A percentile compares a stretch with the other conserved stretches of the same genome.
Evolutionary conservation across 1,140 invertebrate genomes (phyloP).

Genomic region (Sitophilus oryzae): DNA sequence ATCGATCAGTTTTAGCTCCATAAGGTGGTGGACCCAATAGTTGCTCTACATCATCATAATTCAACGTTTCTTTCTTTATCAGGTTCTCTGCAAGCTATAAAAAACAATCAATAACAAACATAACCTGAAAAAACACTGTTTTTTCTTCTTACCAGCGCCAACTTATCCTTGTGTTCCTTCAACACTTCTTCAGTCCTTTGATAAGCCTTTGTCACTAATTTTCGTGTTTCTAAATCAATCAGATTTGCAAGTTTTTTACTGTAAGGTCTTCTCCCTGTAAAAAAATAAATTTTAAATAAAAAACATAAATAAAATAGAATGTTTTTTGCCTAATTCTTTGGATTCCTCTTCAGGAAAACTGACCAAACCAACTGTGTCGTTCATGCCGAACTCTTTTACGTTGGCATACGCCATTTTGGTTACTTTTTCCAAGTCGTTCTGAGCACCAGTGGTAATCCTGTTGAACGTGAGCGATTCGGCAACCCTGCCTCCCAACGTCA

Average conservation of each 20-base stretch:
- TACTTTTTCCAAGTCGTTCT: slow-evolving; percentile 93
- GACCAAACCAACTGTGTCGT: slow-evolving; percentile 70
- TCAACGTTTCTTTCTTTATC: slow-evolving; percentile 84
- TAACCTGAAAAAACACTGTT: background rate
- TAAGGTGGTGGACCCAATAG: slow-evolving; percentile 86
- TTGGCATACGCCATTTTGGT: slow-evolving; percentile 91
- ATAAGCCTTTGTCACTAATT: slow-evolving; percentile 75
- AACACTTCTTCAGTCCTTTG: slow-evolving; percentile 77
- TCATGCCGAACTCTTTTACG: slow-evolving; percentile 86
- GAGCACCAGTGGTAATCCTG: slow-evolving; percentile 83
- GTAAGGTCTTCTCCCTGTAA: slow-evolving; percentile 70
- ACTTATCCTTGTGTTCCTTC: slow-evolving; percentile 72
- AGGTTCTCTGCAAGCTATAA: slow-evolving; percentile 79
- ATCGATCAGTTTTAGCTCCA: slow-evolving; percentile 67
- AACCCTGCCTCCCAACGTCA: slow-evolving; percentile 87
- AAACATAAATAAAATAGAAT: too few relatives aligned
- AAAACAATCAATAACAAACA: background rate
- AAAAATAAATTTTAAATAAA: too few relatives aligned
- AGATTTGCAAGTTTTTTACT: slow-evolving; percentile 76
- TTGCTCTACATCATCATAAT: slow-evolving; percentile 81
- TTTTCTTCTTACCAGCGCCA: slow-evolving; percentile 62
- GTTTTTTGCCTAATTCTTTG: slow-evolving; percentile 42
- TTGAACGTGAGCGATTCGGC: slow-evolving; percentile 90
- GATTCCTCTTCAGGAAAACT: slow-evolving; percentile 69
- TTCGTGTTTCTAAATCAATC: slow-evolving; percentile 82